Evolutionary conservation across 1,140 invertebrate genomes (phyloP), one percentile per base, ranked within the genome.

Genomic region (Bombus consobrinus): DNA sequence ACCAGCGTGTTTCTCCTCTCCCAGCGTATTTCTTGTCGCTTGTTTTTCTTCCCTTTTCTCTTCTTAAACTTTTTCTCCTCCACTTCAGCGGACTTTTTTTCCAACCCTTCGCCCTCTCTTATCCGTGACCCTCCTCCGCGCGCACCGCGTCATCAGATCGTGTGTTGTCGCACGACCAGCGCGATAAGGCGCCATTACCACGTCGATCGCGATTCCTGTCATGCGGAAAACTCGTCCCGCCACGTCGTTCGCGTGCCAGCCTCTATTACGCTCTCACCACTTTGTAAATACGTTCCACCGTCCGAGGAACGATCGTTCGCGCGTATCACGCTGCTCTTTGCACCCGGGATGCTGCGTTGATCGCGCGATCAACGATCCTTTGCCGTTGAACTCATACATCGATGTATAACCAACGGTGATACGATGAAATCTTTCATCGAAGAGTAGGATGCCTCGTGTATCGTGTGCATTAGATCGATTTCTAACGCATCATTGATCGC

Each of bases 131-230:
- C 86, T 66, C 85, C 76, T 74, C 75, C 15, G n/a, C 64, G 66
- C 32, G 66, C 18, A 6, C 18, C 47, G 47, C 47, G 47, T 53
- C 47, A 53, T 53, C 18, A 53, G 18, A 53, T 53, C 47, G 47
- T 53, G 6, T 53, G 47, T 53, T n/a, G 47, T 37, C 47, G 74
- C 53, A 53, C 34, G 74, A 62, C 12, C 37, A 12, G 3, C 83
- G 84, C 78, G 88, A 91, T 88, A 91, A 89, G 86, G n/a, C 79
- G 85, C 86, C 88, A 90, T 88, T 87, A 88, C 74, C 78, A 64
- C 75, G 78, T 92, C 89, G 87, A 91, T 91, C 80, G 83, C 87
- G 73, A 57, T 69, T 87, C 22, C 37, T 75, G 53, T 86, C 72
- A 81, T 41, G 75, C 76, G 82, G 72, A 62, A 85, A 85, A 85